Conservation (phyloP, 2,888 invertebrate species). For the Tiphia femorata region DNA sequence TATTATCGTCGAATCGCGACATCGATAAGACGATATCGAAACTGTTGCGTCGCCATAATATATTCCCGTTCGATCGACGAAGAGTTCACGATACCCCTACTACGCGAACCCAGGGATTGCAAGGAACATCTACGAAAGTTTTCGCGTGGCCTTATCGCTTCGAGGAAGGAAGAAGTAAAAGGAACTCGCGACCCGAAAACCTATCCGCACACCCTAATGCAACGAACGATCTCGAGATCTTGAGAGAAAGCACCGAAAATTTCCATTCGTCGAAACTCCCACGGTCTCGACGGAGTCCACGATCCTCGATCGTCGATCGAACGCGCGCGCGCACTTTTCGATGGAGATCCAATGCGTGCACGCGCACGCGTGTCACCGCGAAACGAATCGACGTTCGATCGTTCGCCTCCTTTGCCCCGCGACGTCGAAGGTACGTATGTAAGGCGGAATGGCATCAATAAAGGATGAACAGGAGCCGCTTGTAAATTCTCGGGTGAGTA, state of each 20-base stretch:
- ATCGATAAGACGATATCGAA: too few species aligned
- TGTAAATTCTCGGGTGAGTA: slow-evolving; percentile 50
- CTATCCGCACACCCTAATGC: not conserved
- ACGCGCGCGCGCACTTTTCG: too few species aligned
- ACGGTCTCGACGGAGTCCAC: not conserved
- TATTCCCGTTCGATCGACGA: too few species aligned
- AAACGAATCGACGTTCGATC: slow-evolving; percentile 15
- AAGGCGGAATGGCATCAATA: slow-evolving; percentile 48
- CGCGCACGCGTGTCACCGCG: slow-evolving; percentile 19
- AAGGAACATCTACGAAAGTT: not conserved
- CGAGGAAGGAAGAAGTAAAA: too few species aligned
- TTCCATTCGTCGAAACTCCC: not conserved
- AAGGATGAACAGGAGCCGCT: slow-evolving; percentile 49
- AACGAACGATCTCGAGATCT: not conserved
- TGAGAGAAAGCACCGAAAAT: not conserved
- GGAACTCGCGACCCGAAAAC: not conserved
- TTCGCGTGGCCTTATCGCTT: not conserved
- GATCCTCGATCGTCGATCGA: not conserved
- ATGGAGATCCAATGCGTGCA: too few species aligned
- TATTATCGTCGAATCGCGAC: too few species aligned
- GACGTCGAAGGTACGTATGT: slow-evolving; percentile 37
- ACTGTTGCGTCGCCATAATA: too few species aligned
- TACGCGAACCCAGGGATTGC: not conserved
- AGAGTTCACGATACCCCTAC: too few species aligned
- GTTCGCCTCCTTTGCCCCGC: too few species aligned